phyloP scores from a whole-genome alignment of 2,888 invertebrate genomes.

The Phalangium opilio region DNA sequence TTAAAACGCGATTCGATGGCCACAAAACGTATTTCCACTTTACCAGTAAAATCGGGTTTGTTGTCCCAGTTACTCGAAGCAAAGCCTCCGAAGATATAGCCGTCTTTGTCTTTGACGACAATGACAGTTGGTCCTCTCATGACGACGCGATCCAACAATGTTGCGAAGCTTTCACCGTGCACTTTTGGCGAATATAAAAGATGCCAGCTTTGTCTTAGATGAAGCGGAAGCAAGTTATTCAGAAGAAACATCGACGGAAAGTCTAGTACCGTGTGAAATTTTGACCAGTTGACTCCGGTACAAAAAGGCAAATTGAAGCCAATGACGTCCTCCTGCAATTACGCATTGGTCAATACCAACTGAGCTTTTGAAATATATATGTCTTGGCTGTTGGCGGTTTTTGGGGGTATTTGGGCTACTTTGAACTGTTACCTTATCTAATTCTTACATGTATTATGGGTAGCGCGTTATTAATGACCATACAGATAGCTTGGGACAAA shows the following conservation, averaged over 20 bases:
- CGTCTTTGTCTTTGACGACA: conserved; percentile 55
- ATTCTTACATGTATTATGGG: too few relatives aligned
- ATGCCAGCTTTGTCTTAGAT: conserved; percentile 63
- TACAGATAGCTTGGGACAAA: too few relatives aligned
- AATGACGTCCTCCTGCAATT: too few relatives aligned
- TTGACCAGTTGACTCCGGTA: conserved; percentile 22
- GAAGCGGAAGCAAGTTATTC: conserved; percentile 58
- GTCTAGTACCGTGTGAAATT: conserved; percentile 24
- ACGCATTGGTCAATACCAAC: too few relatives aligned
- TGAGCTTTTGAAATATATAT: too few relatives aligned
- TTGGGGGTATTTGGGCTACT: too few relatives aligned
- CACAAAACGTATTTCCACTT: too few relatives aligned
- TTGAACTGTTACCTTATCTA: too few relatives aligned
- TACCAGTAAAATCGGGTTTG: conserved; percentile 58
- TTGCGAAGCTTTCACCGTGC: conserved; percentile 67
- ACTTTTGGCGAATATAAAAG: conserved; percentile 71
- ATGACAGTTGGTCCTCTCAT: conserved; percentile 45
- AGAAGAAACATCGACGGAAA: conserved; percentile 33
- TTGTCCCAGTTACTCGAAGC: conserved; percentile 61
- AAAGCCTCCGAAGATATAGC: conserved; percentile 78
- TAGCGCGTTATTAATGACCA: too few relatives aligned
- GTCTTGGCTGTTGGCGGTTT: too few relatives aligned
- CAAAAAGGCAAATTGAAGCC: conserved; percentile 1
- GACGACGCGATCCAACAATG: conserved; percentile 31
- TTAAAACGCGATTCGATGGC: too few relatives aligned